A percentile compares a stretch with the other conserved stretches of the same genome.
These are phyloP conservation scores for Lophotis ruficrista DNA, from an alignment of 2,113 vertebrate species.

Conservation along the genomic window DNA sequence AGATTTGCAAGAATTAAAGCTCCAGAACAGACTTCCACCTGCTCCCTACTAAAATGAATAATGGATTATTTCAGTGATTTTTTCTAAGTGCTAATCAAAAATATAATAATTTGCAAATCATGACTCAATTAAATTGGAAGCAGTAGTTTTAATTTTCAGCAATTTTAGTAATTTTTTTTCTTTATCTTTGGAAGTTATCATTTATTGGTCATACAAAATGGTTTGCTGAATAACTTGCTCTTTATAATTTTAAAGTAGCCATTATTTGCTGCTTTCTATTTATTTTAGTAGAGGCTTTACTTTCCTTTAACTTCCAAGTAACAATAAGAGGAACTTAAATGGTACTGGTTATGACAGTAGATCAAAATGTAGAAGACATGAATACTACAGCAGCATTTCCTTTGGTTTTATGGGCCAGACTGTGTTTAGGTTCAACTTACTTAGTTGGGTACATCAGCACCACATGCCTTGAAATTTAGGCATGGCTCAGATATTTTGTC, in stretches of 20 bases:
- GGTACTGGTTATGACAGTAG: neutral
- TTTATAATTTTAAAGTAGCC: neutral
- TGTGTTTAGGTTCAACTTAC: neutral
- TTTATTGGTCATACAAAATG: neutral
- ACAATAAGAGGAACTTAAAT: neutral
- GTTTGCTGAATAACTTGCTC: neutral
- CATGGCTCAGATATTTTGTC: neutral
- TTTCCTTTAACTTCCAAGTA: neutral
- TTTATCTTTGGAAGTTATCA: neutral
- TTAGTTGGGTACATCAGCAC: neutral
- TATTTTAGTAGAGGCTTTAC: neutral
- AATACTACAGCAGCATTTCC: neutral
- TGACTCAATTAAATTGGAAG: neutral
- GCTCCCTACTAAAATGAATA: neutral
- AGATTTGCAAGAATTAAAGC: conserved; percentile 12
- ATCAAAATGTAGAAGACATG: neutral
- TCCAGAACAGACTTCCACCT: neutral
- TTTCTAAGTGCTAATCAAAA: conserved; percentile 26
- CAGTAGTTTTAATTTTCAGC: conserved; percentile 6
- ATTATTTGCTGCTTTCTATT: neutral
- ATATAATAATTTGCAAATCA: neutral
- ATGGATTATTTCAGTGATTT: neutral
- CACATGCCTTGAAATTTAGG: neutral
- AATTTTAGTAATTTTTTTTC: neutral
- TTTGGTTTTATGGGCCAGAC: neutral